phyloP scores from a whole-genome alignment of 2,113 vertebrate genomes.

The Myiopsitta monachus region DNA sequence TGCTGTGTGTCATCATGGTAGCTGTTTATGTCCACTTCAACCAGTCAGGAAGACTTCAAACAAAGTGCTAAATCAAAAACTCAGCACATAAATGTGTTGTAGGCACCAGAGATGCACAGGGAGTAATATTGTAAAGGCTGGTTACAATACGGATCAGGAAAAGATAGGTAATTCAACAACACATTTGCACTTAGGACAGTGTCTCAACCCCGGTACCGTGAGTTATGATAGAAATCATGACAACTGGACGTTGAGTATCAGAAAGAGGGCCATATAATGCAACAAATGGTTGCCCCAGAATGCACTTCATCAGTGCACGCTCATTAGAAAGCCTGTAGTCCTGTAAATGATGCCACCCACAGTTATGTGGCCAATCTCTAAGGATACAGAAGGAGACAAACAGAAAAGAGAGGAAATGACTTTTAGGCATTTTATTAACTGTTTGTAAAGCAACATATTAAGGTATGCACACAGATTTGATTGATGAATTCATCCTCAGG shows the following conservation, averaged over 20 bases:
- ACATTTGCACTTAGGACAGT: neutral
- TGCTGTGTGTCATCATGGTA: neutral
- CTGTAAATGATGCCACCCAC: neutral
- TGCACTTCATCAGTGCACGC: neutral
- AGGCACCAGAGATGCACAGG: neutral
- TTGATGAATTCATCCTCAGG: neutral
- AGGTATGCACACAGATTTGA: neutral
- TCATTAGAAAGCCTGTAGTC: neutral
- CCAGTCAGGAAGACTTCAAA: neutral
- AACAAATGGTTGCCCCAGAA: neutral
- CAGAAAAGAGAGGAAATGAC: neutral
- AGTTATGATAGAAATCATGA: neutral
- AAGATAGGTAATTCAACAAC: neutral
- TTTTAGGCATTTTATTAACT: neutral
- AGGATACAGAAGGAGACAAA: neutral
- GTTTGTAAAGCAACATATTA: neutral
- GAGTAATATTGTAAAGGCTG: neutral
- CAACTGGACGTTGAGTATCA: neutral
- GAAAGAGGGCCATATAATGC: neutral
- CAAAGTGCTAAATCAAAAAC: neutral
- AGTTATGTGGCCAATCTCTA: neutral
- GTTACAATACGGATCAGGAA: neutral
- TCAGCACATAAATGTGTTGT: neutral
- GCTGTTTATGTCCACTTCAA: neutral
- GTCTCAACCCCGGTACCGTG: neutral